These are phyloP conservation scores for Apis florea DNA, from an alignment of 1,140 invertebrate genomes.

Conservation along the genomic window DNA sequence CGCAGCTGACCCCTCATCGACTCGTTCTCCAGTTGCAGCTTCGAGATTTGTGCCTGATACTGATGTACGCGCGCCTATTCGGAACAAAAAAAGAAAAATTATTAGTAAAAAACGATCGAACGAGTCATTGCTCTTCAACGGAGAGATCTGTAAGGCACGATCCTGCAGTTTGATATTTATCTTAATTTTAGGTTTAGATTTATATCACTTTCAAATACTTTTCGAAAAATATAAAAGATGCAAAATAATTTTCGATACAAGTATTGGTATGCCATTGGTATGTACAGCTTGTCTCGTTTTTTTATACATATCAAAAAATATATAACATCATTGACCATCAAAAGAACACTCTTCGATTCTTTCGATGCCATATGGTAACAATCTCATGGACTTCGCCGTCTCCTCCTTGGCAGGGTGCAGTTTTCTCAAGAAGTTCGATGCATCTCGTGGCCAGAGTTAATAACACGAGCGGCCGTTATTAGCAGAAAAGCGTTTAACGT, in stretches of 20 bases:
- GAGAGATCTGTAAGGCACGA: too few relatives aligned
- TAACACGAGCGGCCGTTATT: constrained; percentile 65
- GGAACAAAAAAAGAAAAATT: constrained; percentile 44
- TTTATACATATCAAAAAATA: too few relatives aligned
- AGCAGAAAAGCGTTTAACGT: constrained; percentile 72
- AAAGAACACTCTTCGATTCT: too few relatives aligned
- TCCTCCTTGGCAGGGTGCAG: neutral
- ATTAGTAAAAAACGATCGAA: neutral
- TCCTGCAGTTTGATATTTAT: too few relatives aligned
- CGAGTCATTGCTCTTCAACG: neutral
- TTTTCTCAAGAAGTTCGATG: constrained; percentile 1
- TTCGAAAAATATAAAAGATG: too few relatives aligned
- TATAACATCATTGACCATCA: too few relatives aligned
- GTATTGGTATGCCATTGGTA: too few relatives aligned
- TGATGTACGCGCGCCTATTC: constrained; percentile 87
- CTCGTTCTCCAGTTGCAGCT: constrained; percentile 88
- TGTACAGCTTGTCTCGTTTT: too few relatives aligned
- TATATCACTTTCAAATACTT: too few relatives aligned
- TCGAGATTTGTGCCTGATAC: constrained; percentile 86
- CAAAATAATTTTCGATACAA: too few relatives aligned
- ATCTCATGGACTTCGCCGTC: neutral
- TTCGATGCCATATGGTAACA: neutral
- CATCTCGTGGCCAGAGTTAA: constrained; percentile 44
- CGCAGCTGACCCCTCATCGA: constrained; percentile 85
- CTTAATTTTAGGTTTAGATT: too few relatives aligned